Conservation (phyloP, 64 coral and sea anemone genomes). For the Pachyseris speciosa region DNA sequence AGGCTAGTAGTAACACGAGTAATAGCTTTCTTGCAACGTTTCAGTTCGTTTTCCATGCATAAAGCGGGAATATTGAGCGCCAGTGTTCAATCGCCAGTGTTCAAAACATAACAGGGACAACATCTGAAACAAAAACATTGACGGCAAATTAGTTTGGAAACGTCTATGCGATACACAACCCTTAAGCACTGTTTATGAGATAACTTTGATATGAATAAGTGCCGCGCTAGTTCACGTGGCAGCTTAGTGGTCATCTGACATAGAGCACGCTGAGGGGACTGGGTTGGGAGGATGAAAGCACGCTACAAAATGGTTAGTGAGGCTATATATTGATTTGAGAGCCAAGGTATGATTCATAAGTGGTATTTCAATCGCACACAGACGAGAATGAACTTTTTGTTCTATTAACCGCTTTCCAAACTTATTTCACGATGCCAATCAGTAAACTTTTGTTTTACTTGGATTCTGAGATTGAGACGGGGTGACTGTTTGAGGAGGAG, state of each 20-base stretch:
- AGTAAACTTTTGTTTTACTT: too few relatives aligned
- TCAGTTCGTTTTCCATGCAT: neutral
- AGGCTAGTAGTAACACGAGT: too few relatives aligned
- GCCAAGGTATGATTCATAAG: too few relatives aligned
- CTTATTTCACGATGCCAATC: too few relatives aligned
- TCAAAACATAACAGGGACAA: neutral
- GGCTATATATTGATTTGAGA: too few relatives aligned
- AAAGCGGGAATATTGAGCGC: neutral
- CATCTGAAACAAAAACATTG: conserved; percentile 19
- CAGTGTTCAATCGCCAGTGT: neutral
- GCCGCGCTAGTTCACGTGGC: neutral
- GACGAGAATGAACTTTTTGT: too few relatives aligned
- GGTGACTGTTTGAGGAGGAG: too few relatives aligned
- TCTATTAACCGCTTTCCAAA: too few relatives aligned
- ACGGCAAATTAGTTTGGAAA: neutral
- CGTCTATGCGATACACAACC: neutral
- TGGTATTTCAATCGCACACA: too few relatives aligned
- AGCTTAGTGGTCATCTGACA: neutral
- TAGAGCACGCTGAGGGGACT: neutral
- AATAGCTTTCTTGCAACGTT: neutral
- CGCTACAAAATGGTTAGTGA: too few relatives aligned
- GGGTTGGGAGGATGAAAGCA: too few relatives aligned
- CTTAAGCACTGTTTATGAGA: neutral
- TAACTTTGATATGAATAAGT: neutral
- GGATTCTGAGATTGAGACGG: too few relatives aligned